Evolutionary conservation across 37 sponge, comb jelly and placozoan species (phyloP).

Genomic region (Bolinopsis microptera): DNA sequence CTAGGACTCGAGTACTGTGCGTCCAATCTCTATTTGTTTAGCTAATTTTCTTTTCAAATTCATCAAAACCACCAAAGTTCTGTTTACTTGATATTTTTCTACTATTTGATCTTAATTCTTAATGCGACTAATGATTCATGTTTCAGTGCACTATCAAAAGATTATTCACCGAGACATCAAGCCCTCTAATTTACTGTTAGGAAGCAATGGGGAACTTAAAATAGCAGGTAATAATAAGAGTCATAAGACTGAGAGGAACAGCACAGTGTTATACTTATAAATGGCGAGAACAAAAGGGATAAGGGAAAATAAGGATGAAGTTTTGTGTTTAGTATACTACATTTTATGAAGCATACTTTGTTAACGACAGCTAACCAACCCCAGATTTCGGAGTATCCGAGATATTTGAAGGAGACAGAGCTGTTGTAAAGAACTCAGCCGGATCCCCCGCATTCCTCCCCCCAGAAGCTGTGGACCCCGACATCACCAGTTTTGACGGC

Average conservation of each 20-base stretch:
- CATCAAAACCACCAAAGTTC: no score
- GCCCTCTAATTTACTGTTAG: conserved; percentile 20
- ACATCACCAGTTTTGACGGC: not conserved
- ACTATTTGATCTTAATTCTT: not conserved
- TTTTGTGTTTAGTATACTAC: no score
- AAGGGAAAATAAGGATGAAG: no score
- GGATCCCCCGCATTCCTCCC: conserved; percentile 53
- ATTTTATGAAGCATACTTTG: no score
- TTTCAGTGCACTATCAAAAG: conserved; percentile 42
- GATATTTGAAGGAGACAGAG: conserved; percentile 46
- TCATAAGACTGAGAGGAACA: no score
- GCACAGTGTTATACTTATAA: no score
- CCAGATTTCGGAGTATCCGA: conserved; percentile 41
- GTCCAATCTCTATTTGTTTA: not conserved
- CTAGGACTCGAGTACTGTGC: conserved; percentile 28
- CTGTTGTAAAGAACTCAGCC: conserved; percentile 4
- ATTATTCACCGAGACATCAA: conserved; percentile 29
- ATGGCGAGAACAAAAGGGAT: no score
- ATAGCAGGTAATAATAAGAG: conserved; percentile 60
- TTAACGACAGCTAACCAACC: no score
- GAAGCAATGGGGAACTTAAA: not conserved
- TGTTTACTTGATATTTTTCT: not conserved
- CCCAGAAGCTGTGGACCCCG: conserved; percentile 35
- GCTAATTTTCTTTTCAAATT: no score
- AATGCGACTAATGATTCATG: not conserved